Base-by-base conservation (phyloP, 1,140 invertebrate genomes). In the Meloidogyne floridensis region DNA sequence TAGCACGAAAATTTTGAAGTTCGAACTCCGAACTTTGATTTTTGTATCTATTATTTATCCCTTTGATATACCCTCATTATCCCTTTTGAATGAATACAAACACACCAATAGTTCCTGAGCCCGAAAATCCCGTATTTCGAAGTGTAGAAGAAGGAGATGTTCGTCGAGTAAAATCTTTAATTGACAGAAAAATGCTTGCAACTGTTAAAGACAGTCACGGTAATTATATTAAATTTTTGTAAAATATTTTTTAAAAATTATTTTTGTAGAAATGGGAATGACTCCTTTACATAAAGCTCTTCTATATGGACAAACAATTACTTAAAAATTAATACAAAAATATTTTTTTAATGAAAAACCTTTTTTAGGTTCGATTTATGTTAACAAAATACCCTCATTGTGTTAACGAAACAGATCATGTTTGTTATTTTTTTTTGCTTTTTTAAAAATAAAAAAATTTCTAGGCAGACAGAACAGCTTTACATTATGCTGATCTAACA, bases 221-320 rank as follows among this genome's bases (percentile, higher is more conserved):
- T 85, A 70, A 75, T 71, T 43, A 70, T 18, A 18, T 72, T 75
- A 9, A 9, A 47, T 10, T 51, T 32, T 51, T 10, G 4, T n/a
- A 18, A 75, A 43, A 20, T 75, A 43, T 7, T 43, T 43, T 43
- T 42, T 47, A n/a, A 47, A 2, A n/a, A 9, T 15, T 77, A 53
- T n/a, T n/a, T n/a, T 86, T 88, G 69, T 13, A 87, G n/a, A n/a
- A n/a, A n/a, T n/a, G n/a, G 86, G 87, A 18, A 85, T 90, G 95
- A 96, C 95, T 0, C 94, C 96, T 2, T 91, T 98, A 56, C 96
- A 98, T 91, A 95, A 96, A 77, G 95, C 96, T 13, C 94, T 94
- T 0, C 92, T 97, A 80, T 90, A 89, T 75, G 88, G 88, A 18
- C 88, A 89, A 80, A 89, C 88, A n/a, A 90, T 90, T 77, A 89